phyloP scores from a whole-genome alignment of 2,797 vertebrate genomes.

The Rhabdophis nuchalis region DNA sequence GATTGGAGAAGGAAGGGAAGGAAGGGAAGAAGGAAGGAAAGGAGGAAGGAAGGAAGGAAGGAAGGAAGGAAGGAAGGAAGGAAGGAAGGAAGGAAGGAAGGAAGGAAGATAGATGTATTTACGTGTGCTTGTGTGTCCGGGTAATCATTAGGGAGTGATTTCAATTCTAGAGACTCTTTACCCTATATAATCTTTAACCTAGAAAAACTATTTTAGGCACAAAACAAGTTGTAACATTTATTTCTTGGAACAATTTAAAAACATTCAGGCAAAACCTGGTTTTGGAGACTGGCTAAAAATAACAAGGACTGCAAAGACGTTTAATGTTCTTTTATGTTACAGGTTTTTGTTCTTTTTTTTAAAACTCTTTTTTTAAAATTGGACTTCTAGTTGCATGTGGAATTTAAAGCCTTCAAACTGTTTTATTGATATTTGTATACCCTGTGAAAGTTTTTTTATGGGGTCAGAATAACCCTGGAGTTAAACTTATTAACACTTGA shows the following conservation, averaged over 20 bases:
- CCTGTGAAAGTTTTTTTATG: background rate
- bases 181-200: background rate
- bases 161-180: background rate
- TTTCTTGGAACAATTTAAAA: background rate
- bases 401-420: background rate
- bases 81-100: no score
- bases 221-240: background rate
- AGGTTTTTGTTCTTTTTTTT: background rate
- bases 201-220: background rate
- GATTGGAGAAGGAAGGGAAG: background rate
- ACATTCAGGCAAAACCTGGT: background rate
- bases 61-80: background rate
- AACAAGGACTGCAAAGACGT: background rate
- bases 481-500: background rate
- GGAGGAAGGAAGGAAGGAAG: background rate
- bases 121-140: background rate
- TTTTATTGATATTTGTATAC: background rate
- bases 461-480: background rate
- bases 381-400: background rate
- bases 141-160: background rate
- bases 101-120: background rate
- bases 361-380: background rate
- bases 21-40: fast-evolving
- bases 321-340: background rate
- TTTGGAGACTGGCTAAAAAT: background rate